phyloP scores from a whole-genome alignment of 2,113 vertebrate species.

The Eonycteris spelaea region DNA sequence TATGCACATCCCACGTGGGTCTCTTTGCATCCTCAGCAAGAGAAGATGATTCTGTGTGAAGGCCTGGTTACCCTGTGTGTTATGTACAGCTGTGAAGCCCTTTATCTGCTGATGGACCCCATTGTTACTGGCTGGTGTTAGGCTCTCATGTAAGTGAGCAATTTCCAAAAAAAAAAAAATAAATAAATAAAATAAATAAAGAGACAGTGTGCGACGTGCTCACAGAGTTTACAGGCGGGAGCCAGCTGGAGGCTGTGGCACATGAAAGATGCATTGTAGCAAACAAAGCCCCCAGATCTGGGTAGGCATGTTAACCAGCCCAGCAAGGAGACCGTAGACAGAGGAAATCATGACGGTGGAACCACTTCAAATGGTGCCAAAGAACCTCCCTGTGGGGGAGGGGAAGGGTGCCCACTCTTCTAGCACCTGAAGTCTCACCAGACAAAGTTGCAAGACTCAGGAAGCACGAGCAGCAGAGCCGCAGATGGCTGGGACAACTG shows the following conservation, averaged over 20 bases:
- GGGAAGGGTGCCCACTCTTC: fast-evolving
- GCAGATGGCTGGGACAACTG: not conserved
- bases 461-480: not conserved
- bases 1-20: not conserved
- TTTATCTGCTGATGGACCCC: slow-evolving; percentile 61
- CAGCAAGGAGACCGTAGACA: not conserved
- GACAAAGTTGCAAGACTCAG: not conserved
- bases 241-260: slow-evolving; percentile 76
- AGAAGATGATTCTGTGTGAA: not conserved
- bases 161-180: slow-evolving; percentile 33
- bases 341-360: not conserved
- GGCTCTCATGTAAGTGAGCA: slow-evolving; percentile 37
- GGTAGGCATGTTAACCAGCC: slow-evolving; percentile 30
- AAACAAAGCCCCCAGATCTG: slow-evolving; percentile 59
- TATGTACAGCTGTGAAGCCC: slow-evolving; percentile 59
- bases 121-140: slow-evolving; percentile 32
- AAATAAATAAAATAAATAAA: slow-evolving; percentile 64
- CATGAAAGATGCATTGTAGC: slow-evolving; percentile 72
- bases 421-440: not conserved
- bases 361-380: not conserved
- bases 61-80: slow-evolving; percentile 39
- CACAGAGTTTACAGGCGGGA: slow-evolving; percentile 59
- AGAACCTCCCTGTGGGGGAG: fast-evolving
- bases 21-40: not conserved
- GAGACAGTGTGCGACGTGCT: slow-evolving; percentile 62